Evolutionary conservation across 1,140 invertebrate species (phyloP), one percentile per base, ranked within the genome.

Genomic region (Mamestra configurata): DNA sequence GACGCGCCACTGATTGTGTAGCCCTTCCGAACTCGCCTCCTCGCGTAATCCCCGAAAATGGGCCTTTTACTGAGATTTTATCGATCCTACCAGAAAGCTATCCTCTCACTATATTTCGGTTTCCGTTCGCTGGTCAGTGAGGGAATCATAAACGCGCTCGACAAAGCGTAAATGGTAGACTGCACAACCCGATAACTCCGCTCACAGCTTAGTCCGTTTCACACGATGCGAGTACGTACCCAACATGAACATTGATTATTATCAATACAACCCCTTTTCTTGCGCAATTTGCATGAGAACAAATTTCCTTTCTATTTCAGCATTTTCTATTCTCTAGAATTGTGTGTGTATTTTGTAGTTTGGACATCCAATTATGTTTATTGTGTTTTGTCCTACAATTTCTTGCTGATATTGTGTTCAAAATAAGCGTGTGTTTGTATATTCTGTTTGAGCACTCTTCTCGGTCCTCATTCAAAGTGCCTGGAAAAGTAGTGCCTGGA

Each of bases 101-200:
- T 43, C 43, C 5, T 59, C 70, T 79, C 71, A 57, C 70, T 81
- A 81, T 77, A 46, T 82, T 82, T 80, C 71, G 77, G 70, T 61
- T 80, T 76, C 79, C 35, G 53, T 83, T 71, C 22, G 66, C 64
- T 72, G 82, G 80, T 81, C 83, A 85, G 57, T 64, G 79, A 70
- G 73, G 22, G 53, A 61, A 64, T 79, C 70, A 64, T 82, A 81
- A 87, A 82, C 77, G 55, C 59, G 68, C 49, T 75, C 66, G 72
- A 76, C 82, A 83, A 82, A 83, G 82, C 77, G 49, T 64, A 82
- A 83, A 75, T 70, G 81, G 49, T 13, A 51, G 61, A 49, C 77
- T 81, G 79, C 82, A 84, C 79, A 82, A 80, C 81, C 81, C 72
- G 77, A 83, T 83, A 85, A 83, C 77, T 82, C 71, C 61, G 68